Percentiles rank a stretch among this genome's conserved stretches.
phyloP scores from a whole-genome alignment of 2,888 invertebrate species.

The Melinopterus prodromus region DNA sequence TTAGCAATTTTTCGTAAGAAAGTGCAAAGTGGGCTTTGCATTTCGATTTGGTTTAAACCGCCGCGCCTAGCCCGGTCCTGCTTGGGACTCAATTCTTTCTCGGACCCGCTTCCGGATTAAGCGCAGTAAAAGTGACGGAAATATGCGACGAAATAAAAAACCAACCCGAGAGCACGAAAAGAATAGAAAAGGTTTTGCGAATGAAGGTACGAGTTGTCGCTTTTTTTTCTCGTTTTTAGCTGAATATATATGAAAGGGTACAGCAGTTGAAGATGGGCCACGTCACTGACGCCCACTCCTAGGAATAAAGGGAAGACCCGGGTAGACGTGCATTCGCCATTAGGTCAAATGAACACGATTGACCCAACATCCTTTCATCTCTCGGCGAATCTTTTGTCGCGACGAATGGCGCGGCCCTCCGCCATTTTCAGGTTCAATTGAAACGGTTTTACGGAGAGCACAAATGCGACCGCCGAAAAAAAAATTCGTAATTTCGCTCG shows the following conservation, averaged over 20 bases:
- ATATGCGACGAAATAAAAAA: slow-evolving; percentile 16
- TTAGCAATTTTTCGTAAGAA: no score
- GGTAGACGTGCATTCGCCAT: background rate
- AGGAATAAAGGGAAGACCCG: background rate
- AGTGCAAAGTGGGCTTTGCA: no score
- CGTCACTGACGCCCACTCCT: background rate
- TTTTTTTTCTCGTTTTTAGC: background rate
- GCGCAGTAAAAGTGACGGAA: slow-evolving; percentile 18
- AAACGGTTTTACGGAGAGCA: background rate
- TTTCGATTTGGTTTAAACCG: no score
- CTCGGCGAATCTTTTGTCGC: background rate
- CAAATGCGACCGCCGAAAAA: background rate
- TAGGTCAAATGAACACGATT: slow-evolving; percentile 4
- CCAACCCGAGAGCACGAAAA: background rate
- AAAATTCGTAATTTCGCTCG: background rate
- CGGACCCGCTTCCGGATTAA: slow-evolving; percentile 7
- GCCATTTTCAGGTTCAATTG: background rate
- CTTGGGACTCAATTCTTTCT: background rate
- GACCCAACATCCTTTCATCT: background rate
- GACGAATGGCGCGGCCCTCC: background rate
- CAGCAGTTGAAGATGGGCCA: background rate
- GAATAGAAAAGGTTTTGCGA: background rate
- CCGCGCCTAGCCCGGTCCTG: no score
- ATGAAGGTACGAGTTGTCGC: background rate
- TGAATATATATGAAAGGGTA: slow-evolving; percentile 4